Conservation (phyloP, 2,888 invertebrate genomes). For the Drosophila stalkeri region DNA sequence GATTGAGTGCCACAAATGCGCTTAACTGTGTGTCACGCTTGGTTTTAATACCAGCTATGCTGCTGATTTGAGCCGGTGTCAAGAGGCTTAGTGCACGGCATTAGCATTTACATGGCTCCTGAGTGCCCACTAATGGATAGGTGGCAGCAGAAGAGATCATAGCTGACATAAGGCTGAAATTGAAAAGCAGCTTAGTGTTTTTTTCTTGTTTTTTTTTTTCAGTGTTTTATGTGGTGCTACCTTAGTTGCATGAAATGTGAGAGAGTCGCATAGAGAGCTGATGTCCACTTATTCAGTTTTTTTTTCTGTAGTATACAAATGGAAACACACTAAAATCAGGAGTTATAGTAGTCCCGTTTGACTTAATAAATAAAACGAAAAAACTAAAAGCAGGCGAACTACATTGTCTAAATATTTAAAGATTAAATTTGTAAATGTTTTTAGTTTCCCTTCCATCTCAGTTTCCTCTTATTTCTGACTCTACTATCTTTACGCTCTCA, state of each 20-base stretch:
- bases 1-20: slow-evolving; percentile 38
- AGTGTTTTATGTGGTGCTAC: not conserved
- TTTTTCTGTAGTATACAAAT: too few species aligned
- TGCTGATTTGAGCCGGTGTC: slow-evolving; percentile 17
- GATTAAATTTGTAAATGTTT: too few species aligned
- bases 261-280: not conserved
- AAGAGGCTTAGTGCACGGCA: slow-evolving; percentile 44
- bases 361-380: too few species aligned
- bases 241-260: not conserved
- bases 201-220: not conserved
- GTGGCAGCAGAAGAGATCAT: slow-evolving; percentile 11
- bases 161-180: slow-evolving; percentile 6
- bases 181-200: slow-evolving; percentile 1
- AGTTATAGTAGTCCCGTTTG: too few species aligned
- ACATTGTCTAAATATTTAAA: too few species aligned
- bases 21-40: slow-evolving; percentile 22
- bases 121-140: slow-evolving; percentile 38
- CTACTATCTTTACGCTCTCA: too few species aligned
- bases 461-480: not conserved
- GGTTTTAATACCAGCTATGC: not conserved
- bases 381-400: too few species aligned
- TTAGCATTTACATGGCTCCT: slow-evolving; percentile 50
- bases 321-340: too few species aligned
- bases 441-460: too few species aligned
- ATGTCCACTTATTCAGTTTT: not conserved